These are phyloP conservation scores for Brenthis ino DNA, from an alignment of 2,888 invertebrate genomes.

Conservation along the genomic window DNA sequence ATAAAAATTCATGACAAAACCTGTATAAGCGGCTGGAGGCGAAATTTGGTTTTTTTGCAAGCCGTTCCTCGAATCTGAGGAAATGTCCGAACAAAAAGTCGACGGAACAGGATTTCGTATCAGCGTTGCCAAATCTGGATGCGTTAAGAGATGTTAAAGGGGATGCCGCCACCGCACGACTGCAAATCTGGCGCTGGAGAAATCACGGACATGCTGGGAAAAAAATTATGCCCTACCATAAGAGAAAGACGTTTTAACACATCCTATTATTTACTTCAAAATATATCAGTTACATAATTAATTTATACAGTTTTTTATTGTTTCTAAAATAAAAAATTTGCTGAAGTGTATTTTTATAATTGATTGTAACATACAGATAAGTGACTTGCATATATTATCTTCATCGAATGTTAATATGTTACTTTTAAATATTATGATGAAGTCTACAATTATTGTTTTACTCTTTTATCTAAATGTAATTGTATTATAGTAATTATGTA, in stretches of 20 bases:
- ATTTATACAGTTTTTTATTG: constrained; percentile 43
- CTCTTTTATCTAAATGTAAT: too few species aligned
- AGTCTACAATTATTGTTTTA: too few species aligned
- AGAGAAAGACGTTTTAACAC: constrained; percentile 46
- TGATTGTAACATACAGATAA: constrained; percentile 30
- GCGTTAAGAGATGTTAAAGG: constrained; percentile 80
- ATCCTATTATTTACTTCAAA: constrained; percentile 38
- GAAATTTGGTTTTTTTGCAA: constrained; percentile 71
- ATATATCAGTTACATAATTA: constrained; percentile 36
- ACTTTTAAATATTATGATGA: too few species aligned
- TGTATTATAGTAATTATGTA: too few species aligned
- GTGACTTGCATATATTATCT: constrained; percentile 48
- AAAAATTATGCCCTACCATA: constrained; percentile 51
- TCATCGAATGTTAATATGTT: too few species aligned
- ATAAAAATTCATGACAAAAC: constrained; percentile 80
- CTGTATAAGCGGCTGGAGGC: constrained; percentile 77
- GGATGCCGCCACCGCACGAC: constrained; percentile 63
- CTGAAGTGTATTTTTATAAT: constrained; percentile 48
- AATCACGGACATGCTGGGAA: constrained; percentile 51
- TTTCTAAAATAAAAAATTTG: constrained; percentile 39
- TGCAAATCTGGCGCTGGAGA: constrained; percentile 54
- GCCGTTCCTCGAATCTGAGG: constrained; percentile 77
- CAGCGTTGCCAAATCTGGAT: constrained; percentile 79
- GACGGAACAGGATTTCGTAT: constrained; percentile 78
- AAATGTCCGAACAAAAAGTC: constrained; percentile 76